Base-by-base conservation (phyloP, 2,797 vertebrate species). In the Tokudaia tokunoshimensis region DNA sequence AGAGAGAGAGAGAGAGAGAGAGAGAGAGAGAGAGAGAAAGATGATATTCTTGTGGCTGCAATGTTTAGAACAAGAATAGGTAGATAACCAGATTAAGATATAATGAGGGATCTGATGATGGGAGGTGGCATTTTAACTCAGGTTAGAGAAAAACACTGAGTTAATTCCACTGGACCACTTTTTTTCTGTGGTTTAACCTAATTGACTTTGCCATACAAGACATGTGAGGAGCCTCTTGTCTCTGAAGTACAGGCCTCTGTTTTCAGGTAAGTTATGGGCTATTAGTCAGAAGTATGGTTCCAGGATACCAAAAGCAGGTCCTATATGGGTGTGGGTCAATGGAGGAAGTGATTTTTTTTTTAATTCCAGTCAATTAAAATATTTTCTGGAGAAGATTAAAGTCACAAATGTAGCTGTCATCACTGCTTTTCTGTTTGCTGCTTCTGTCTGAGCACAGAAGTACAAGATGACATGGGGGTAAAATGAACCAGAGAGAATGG, bases 281-380 rank as follows among this genome's bases (percentile, higher is more conserved):
- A 70, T 37, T 76, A 89, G 94, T 81, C 31, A 76, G 63, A 92
- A 81, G n/a, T 41, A 41, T 20, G 34, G 70, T 9, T 26, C 59
- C 52, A 83, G 22, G 44, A 52, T 90, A 37, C 81, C 50, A 24
- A 50, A 1, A 67, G 84, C 67, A 79, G 41, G 50, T 84, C 65
- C 37, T 13, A 8, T 19, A 4, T 63, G 63, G 65, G 17, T 63
- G 20, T 94, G 61, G 76, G 91, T 95, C 72, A 80, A 6, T 57
- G n/a, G 63, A 94, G 65, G 88, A 92, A 81, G 61, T 89, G 26
- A 92, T 41, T 80, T 63, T 50, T 84, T 94, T 52, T 87, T 92
- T 41, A 47, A 29, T 67, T 81, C 55, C 52, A 84, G 82, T 88
- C 88, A 84, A 59, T 95, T 90, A 79, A 75, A 75, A 83, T 37